Evolutionary conservation across 1,140 invertebrate species (phyloP), one percentile per base, ranked within the genome.

Genomic region (Choristoneura fumiferana): DNA sequence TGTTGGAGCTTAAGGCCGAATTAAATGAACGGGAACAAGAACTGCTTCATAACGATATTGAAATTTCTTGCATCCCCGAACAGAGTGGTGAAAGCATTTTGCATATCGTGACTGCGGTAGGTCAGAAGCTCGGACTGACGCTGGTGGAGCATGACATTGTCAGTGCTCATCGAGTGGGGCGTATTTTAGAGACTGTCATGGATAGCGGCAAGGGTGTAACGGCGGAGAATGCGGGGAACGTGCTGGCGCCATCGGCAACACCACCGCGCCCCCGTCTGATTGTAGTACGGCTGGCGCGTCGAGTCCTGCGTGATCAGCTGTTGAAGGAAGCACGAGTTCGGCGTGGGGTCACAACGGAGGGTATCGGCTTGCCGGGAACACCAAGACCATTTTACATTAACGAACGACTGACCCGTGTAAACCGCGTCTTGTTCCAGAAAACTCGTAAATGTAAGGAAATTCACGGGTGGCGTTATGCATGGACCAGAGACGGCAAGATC

Each of bases 301-400:
- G 43, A 1, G 43, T 14, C 1, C 22, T 18, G 3, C 43, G 43
- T 4, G 43, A 49, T 14, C 1, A 1, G 15, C 43, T 49, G 43
- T 17, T 49, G 3, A 49, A 49, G 43, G 17, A 17, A 14, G 43
- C 43, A 14, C 43, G 43, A 22, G 43, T 49, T 4, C 43, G 43
- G 5, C 43, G 43, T 9, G 43, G 43, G 14, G 43, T 17, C 17
- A 49, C 43, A 1, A 49, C 43, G 1, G 43, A 49, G 4, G 43
- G 22, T 1, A 49, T 49, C 15, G 43, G 43, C 15, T 17, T 49
- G 15, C 43, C 43, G 6, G 43, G 15, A 4, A 17, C 43, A 0
- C 2, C 43, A 5, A 3, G 2, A 22, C 12, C 4, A 22, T 49
- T 49, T 22, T 14, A 49, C n/a, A n/a, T 49, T 14, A n/a, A 49